A percentile compares a stretch with the other conserved stretches of the same genome.
Conservation (phyloP, 2,888 invertebrate species). For the Eupithecia abbreviata region DNA sequence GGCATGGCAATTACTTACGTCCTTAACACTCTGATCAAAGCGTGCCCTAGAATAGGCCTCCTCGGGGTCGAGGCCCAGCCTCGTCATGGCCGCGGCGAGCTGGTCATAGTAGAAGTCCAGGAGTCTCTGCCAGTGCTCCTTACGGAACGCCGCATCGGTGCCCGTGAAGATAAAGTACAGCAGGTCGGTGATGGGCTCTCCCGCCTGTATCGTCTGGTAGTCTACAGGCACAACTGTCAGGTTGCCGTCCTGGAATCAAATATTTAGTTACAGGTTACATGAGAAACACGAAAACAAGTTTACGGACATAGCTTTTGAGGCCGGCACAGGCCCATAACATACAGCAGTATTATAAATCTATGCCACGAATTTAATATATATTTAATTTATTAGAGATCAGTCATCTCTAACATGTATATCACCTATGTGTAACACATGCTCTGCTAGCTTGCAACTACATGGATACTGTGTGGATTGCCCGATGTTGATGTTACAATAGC, state of each 20-base stretch:
- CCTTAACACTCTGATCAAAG: constrained; percentile 57
- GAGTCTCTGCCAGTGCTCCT: constrained; percentile 45
- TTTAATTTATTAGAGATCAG: too few species aligned
- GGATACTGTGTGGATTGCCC: too few species aligned
- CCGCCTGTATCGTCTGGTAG: constrained; percentile 59
- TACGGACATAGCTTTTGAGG: too few species aligned
- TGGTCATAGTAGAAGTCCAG: constrained; percentile 51
- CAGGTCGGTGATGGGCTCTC: constrained; percentile 55
- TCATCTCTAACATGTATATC: too few species aligned
- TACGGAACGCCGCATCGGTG: constrained; percentile 62
- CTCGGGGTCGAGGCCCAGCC: constrained; percentile 52
- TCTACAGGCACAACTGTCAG: constrained; percentile 55
- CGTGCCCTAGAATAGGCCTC: constrained; percentile 55
- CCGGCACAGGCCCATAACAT: too few species aligned
- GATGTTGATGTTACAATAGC: neutral
- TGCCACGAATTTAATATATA: too few species aligned
- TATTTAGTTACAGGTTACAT: neutral
- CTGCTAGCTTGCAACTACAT: too few species aligned
- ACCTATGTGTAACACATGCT: too few species aligned
- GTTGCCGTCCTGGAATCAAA: constrained; percentile 38
- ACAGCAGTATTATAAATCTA: too few species aligned
- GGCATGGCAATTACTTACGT: constrained; percentile 43
- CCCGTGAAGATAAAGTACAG: constrained; percentile 60
- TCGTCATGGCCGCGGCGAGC: constrained; percentile 50
- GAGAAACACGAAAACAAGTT: neutral